These are phyloP conservation scores for Pholis gunnellus DNA, from an alignment of 2,113 vertebrate species.

Conservation along the genomic window DNA sequence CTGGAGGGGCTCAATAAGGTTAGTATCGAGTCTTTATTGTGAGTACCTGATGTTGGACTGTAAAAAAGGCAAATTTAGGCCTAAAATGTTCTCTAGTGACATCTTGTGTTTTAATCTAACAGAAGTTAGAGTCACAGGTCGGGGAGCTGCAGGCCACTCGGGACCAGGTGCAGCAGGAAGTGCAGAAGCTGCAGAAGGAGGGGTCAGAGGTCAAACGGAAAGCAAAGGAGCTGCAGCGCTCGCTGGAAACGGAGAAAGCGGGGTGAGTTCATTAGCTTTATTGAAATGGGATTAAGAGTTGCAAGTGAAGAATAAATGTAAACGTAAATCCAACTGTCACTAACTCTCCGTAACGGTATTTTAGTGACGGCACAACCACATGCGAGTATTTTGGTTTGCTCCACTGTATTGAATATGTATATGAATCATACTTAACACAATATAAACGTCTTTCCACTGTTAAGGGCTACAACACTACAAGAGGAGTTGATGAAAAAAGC, in stretches of 20 bases:
- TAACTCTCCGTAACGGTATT: background rate
- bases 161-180: constrained; percentile 88
- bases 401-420: background rate
- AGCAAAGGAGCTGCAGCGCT: constrained; percentile 86
- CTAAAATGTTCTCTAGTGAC: background rate
- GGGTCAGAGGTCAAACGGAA: constrained; percentile 84
- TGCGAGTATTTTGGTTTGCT: constrained; percentile 9
- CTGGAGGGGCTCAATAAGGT: constrained; percentile 92
- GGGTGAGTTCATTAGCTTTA: constrained; percentile 81
- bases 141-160: constrained; percentile 84
- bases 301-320: background rate
- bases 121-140: constrained; percentile 93
- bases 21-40: constrained; percentile 46
- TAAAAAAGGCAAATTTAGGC: background rate
- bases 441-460: background rate
- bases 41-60: background rate
- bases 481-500: constrained; percentile 90
- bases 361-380: background rate
- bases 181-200: constrained; percentile 87
- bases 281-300: background rate
- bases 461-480: constrained; percentile 84
- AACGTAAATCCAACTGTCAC: background rate
- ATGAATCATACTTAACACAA: background rate
- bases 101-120: constrained; percentile 33
- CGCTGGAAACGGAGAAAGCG: constrained; percentile 88